Evolutionary conservation across 2,888 invertebrate species (phyloP), one percentile per base, ranked within the genome.

Genomic region (Ichneumoninae sp.): DNA sequence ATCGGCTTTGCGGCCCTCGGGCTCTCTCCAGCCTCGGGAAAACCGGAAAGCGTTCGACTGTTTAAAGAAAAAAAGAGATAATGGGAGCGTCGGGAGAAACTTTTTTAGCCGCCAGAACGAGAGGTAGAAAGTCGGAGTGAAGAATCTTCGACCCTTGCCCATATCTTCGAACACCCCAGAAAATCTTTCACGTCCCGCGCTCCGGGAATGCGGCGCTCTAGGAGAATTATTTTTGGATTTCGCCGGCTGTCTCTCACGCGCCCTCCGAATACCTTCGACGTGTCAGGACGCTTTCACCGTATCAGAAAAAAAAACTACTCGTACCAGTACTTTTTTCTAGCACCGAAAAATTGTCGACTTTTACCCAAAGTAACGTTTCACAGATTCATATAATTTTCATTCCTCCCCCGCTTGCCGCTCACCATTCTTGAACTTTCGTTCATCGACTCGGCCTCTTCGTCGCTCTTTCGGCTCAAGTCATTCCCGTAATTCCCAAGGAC

Each of bases 401-500:
- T 47, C 44, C 16, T 16, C 16, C 16, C 16, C 44, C 44, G 22
- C 3, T 10, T 22, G 8, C 22, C 54, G 13, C 86, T 83, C 86
- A 74, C 84, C 84, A 86, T 88, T 85, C 83, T 81, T 66, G 83
- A 84, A 47, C 44, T 47, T 16, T 47, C 44, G 82, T 76, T 77
- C 80, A 69, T 79, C 44, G 82, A 57, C 33, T 74, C 68, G 65
- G 47, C 66, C 84, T 78, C 86, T 72, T 62, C 76, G 69, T 4
- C 3, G 19, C 19, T 19, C 16, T 54, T 54, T 22, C 19, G 16
- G 19, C 62, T 26, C 52, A 1, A 52, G 30, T 26, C 60, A 60
- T 60, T 70, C 87, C 86, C 81, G 86, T 87, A 40, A 40, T 40
- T 40, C 40, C 10, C 93, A 93, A 93, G 93, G 93, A 92, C 92